phyloP scores from a whole-genome alignment of 2,797 vertebrate species.

The Syngnathus acus region DNA sequence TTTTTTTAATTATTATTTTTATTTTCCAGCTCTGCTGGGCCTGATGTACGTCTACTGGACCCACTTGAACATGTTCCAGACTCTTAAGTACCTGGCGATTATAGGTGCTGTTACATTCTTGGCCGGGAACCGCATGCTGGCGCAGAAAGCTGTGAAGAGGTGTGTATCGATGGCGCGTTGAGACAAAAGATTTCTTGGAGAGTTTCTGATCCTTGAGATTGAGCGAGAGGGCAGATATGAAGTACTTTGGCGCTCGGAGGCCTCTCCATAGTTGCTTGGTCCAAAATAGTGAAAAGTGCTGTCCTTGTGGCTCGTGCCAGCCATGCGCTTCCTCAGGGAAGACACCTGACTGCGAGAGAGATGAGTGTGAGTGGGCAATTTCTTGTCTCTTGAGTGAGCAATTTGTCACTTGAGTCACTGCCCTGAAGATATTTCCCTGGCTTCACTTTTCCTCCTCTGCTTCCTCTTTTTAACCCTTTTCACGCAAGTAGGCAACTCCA shows the following conservation, averaged over 20 bases:
- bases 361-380: constrained; percentile 31
- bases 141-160: constrained; percentile 97
- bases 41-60: constrained; percentile 99
- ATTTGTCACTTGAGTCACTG: constrained; percentile 18
- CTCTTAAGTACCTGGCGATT: constrained; percentile 93
- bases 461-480: constrained; percentile 14
- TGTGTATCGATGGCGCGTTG: constrained; percentile 37
- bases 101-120: constrained; percentile 91
- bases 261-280: constrained; percentile 30
- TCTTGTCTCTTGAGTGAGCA: constrained; percentile 35
- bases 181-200: constrained; percentile 20
- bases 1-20: constrained; percentile 4
- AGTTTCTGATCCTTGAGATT: constrained; percentile 20
- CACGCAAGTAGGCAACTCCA: constrained; percentile 11
- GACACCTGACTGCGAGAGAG: background rate
- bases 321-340: background rate
- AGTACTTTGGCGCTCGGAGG: constrained; percentile 20
- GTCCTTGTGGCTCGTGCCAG: constrained; percentile 17
- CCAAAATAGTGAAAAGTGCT: constrained; percentile 17
- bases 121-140: constrained; percentile 96
- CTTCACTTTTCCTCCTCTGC: background rate
- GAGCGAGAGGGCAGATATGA: background rate
- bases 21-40: constrained; percentile 81
- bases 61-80: constrained; percentile 99
- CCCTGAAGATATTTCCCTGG: constrained; percentile 28